Percentiles rank a stretch among this genome's conserved stretches.
Evolutionary conservation across 2,797 vertebrate species (phyloP).

Genomic region (Melanogrammus aeglefinus): DNA sequence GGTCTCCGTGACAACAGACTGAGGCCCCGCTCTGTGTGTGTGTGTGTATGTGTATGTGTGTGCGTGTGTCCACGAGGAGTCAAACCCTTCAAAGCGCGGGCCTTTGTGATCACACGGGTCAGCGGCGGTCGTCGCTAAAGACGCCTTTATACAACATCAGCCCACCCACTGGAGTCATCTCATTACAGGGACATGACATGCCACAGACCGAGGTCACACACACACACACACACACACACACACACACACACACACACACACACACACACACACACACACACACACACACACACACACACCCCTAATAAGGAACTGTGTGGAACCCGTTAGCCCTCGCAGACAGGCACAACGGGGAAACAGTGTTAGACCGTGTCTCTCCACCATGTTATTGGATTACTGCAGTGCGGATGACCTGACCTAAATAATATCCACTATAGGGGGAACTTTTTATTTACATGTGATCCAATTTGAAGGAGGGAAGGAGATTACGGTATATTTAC

Average conservation of each 20-base stretch:
- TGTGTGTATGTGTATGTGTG: too few relatives aligned
- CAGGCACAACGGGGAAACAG: neutral
- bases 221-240: neutral
- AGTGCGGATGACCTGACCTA: slow-evolving; percentile 24
- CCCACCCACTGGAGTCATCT: too few relatives aligned
- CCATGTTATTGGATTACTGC: slow-evolving; percentile 25
- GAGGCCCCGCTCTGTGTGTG: too few relatives aligned
- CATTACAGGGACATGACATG: too few relatives aligned
- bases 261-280: neutral
- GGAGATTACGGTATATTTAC: too few relatives aligned
- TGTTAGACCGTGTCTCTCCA: neutral
- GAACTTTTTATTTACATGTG: slow-evolving; percentile 5
- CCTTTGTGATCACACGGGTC: too few relatives aligned
- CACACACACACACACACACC: neutral
- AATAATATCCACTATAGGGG: slow-evolving; percentile 17
- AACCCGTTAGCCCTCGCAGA: slow-evolving; percentile 1
- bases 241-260: neutral
- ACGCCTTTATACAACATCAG: too few relatives aligned
- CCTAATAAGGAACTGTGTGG: slow-evolving; percentile 10
- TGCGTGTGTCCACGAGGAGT: too few relatives aligned
- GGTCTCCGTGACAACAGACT: too few relatives aligned
- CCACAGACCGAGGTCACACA: neutral
- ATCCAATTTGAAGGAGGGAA: neutral
- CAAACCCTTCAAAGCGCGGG: too few relatives aligned
- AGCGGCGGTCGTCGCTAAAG: too few relatives aligned